Conservation (phyloP, 2,113 vertebrate genomes). For the Talpa occidentalis region DNA sequence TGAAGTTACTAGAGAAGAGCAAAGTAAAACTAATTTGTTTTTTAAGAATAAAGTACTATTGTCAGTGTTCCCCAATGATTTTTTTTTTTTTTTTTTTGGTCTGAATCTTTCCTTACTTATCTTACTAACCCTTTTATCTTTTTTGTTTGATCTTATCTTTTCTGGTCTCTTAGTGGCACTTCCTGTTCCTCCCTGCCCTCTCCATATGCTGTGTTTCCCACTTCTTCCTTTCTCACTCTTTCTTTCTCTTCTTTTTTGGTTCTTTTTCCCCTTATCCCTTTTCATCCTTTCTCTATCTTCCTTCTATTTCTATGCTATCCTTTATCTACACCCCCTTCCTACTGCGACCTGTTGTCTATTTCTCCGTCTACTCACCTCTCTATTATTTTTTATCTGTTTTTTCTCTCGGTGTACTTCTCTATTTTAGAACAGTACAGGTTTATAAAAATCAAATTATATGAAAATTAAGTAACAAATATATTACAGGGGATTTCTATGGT, state of each 20-base stretch:
- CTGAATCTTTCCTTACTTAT: neutral
- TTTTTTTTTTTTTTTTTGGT: neutral
- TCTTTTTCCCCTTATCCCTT: neutral
- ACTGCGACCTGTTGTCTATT: neutral
- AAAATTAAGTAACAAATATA: slow-evolving; percentile 2
- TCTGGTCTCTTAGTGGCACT: neutral
- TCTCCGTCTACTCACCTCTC: neutral
- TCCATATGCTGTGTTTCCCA: neutral
- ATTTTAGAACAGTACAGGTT: neutral
- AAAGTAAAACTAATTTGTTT: neutral
- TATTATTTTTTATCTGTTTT: neutral
- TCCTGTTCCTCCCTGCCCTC: neutral
- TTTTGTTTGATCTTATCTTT: neutral
- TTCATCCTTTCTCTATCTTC: neutral
- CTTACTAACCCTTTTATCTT: neutral
- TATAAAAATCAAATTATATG: neutral
- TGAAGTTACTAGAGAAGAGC: neutral
- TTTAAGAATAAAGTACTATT: neutral
- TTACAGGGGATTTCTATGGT: neutral
- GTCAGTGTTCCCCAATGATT: neutral
- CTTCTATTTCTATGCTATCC: too few species aligned
- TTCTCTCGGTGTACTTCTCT: neutral
- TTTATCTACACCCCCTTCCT: neutral
- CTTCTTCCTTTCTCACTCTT: neutral
- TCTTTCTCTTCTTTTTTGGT: neutral